phyloP scores from a whole-genome alignment of 2,888 invertebrate genomes.

The Orthonevra nobilis region DNA sequence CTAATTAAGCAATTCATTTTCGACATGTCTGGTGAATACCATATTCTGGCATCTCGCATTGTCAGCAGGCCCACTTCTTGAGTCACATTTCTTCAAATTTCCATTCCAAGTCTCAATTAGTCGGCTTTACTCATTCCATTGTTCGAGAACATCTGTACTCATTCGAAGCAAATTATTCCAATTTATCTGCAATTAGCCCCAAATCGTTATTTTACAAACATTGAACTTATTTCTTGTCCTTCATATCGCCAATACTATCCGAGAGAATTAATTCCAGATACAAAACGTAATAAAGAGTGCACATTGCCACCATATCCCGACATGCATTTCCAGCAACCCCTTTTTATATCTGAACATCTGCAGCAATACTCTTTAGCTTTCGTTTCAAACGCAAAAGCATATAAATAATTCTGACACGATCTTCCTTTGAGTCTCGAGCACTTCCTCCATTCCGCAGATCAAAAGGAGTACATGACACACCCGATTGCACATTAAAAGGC shows the following conservation, averaged over 20 bases:
- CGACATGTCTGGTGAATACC: too few relatives aligned
- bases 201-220: slow-evolving; percentile 62
- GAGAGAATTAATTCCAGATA: slow-evolving; percentile 21
- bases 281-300: slow-evolving; percentile 2
- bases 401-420: slow-evolving; percentile 71
- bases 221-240: slow-evolving; percentile 9
- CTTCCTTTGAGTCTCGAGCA: slow-evolving; percentile 68
- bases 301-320: too few relatives aligned
- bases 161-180: slow-evolving; percentile 35
- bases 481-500: slow-evolving; percentile 63
- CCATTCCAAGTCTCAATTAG: slow-evolving; percentile 35
- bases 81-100: too few relatives aligned
- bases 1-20: too few relatives aligned
- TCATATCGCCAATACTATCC: slow-evolving; percentile 47
- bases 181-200: slow-evolving; percentile 59
- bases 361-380: slow-evolving; percentile 48
- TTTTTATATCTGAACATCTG: slow-evolving; percentile 48
- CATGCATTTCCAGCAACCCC: slow-evolving; percentile 14
- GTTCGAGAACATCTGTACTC: slow-evolving; percentile 7
- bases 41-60: too few relatives aligned
- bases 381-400: slow-evolving; percentile 66
- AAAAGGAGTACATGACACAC: slow-evolving; percentile 66
- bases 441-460: slow-evolving; percentile 70
- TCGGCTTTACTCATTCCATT: slow-evolving; percentile 41
- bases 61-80: too few relatives aligned